Evolutionary conservation across 2,888 invertebrate species (phyloP).

Genomic region (Rhopalosiphum nymphaeae): DNA sequence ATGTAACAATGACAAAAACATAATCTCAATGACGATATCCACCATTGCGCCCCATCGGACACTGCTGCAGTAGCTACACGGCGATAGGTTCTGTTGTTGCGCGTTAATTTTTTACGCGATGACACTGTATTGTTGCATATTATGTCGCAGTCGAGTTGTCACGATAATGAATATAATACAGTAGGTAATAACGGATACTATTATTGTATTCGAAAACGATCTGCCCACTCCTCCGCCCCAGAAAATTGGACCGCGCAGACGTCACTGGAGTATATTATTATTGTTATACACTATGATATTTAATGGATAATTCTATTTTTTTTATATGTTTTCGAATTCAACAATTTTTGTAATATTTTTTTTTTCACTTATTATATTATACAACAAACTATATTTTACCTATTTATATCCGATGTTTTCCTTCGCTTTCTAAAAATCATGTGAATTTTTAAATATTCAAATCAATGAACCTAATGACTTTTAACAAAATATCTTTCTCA

Average conservation of each 20-base stretch:
- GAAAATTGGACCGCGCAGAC: neutral
- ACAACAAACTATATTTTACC: neutral
- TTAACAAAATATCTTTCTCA: neutral
- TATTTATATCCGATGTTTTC: too few species aligned
- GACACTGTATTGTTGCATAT: neutral
- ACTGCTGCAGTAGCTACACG: neutral
- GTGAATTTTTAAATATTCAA: too few species aligned
- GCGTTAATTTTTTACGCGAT: neutral
- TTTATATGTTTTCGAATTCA: neutral
- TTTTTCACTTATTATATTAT: neutral
- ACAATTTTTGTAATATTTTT: neutral
- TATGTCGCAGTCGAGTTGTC: neutral
- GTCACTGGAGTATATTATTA: neutral
- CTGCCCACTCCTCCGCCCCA: neutral
- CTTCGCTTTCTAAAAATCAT: too few species aligned
- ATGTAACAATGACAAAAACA: too few species aligned
- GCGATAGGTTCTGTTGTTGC: neutral
- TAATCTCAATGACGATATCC: too few species aligned
- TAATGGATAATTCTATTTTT: neutral
- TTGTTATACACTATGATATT: neutral
- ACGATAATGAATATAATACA: neutral
- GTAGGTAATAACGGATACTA: neutral
- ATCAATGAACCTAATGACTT: neutral
- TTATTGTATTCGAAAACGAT: neutral
- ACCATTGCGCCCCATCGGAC: neutral